Evolutionary conservation across 2,113 vertebrate species (phyloP).

Genomic region (Empidonax traillii): DNA sequence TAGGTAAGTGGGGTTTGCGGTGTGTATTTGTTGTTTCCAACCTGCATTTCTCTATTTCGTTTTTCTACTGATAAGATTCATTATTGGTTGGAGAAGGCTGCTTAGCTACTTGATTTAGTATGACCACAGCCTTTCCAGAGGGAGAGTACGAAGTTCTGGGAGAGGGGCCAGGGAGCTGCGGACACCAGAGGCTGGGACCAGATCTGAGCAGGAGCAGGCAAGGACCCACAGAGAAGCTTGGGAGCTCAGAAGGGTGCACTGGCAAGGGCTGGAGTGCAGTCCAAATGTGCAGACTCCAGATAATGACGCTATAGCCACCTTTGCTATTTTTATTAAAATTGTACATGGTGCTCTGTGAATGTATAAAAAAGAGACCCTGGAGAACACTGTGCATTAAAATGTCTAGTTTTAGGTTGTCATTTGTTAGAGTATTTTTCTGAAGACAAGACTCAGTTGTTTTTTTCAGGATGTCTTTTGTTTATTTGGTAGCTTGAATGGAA

Average conservation of each 20-base stretch:
- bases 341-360: neutral
- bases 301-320: neutral
- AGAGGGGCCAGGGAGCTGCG: fast-evolving
- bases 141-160: fast-evolving
- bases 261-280: neutral
- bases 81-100: neutral
- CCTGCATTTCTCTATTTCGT: neutral
- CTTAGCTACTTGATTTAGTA: neutral
- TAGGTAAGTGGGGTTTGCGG: neutral
- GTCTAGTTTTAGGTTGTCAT: neutral
- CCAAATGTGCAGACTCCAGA: neutral
- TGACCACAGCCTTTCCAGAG: neutral
- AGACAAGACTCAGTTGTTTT: neutral
- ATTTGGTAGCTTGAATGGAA: neutral
- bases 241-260: neutral
- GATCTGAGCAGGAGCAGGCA: neutral
- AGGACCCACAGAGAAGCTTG: neutral
- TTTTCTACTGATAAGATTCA: neutral
- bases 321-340: neutral
- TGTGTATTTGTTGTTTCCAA: neutral
- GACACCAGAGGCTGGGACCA: fast-evolving
- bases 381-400: neutral
- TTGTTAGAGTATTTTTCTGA: neutral
- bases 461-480: neutral
- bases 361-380: neutral